Conservation (phyloP, 64 coral and sea anemone genomes). For the Porites lutea region DNA sequence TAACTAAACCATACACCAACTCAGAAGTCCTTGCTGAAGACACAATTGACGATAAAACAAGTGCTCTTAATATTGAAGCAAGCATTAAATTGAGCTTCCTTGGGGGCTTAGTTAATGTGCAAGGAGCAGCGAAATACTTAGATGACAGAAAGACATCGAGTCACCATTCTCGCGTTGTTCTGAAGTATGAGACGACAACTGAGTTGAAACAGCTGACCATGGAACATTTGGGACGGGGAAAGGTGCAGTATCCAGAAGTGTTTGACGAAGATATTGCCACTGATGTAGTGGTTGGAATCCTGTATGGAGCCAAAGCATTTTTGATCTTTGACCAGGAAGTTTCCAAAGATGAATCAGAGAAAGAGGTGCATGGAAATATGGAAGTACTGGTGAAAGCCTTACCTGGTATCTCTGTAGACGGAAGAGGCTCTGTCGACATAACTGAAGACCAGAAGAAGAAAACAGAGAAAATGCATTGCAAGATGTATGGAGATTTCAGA, state of each 20-base stretch:
- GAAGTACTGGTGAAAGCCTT: constrained; percentile 28
- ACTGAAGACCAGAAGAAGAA: constrained; percentile 22
- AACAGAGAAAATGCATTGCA: constrained; percentile 30
- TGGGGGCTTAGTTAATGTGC: constrained; percentile 39
- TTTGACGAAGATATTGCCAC: constrained; percentile 55
- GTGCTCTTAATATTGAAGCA: constrained; percentile 24
- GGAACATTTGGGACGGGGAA: constrained; percentile 28
- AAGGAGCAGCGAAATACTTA: constrained; percentile 67
- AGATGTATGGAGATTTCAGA: constrained; percentile 54
- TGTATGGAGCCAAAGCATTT: constrained; percentile 71
- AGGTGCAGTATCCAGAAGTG: constrained; percentile 25
- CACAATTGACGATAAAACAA: constrained; percentile 48
- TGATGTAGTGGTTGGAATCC: constrained; percentile 73
- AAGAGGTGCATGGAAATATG: constrained; percentile 38
- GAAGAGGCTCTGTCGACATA: neutral
- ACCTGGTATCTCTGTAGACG: neutral
- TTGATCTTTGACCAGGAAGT: constrained; percentile 66
- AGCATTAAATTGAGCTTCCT: constrained; percentile 58
- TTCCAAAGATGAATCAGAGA: constrained; percentile 13
- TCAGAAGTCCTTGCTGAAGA: constrained; percentile 47
- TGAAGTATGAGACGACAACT: constrained; percentile 66
- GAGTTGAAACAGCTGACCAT: constrained; percentile 50
- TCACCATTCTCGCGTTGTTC: constrained; percentile 55
- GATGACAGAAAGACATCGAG: constrained; percentile 61
- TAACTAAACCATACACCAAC: constrained; percentile 7